Percentiles rank a stretch among this genome's conserved stretches.
phyloP scores from a whole-genome alignment of 2,113 vertebrate genomes.

The Pluvialis apricaria region DNA sequence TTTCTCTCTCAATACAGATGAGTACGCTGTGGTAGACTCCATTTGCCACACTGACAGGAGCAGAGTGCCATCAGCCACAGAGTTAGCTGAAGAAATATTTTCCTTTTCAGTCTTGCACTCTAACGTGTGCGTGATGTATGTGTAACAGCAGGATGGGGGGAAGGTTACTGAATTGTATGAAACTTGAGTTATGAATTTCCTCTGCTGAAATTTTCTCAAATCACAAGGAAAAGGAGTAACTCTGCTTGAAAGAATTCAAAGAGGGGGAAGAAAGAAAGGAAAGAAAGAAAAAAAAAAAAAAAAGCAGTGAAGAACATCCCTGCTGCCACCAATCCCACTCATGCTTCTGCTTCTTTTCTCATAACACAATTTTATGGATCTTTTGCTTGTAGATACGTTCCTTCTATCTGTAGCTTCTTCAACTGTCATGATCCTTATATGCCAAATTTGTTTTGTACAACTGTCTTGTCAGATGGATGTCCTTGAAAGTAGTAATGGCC shows the following conservation, averaged over 20 bases:
- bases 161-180: background rate
- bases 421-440: background rate
- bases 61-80: conserved; percentile 24
- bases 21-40: conserved; percentile 18
- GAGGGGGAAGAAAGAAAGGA: accelerated
- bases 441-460: background rate
- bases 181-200: background rate
- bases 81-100: conserved; percentile 41
- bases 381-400: background rate
- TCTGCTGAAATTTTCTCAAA: background rate
- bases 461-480: background rate
- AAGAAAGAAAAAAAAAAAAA: too few species aligned
- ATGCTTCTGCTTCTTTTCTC: background rate
- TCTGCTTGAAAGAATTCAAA: background rate
- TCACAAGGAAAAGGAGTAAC: background rate
- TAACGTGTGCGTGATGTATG: background rate
- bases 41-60: conserved; percentile 56
- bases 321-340: background rate
- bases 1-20: conserved; percentile 47
- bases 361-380: background rate
- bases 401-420: background rate
- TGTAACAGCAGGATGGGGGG: background rate
- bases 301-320: background rate
- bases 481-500: background rate
- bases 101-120: background rate